Conservation (phyloP, 2,113 vertebrate species). For the Hippocampus barbouri region DNA sequence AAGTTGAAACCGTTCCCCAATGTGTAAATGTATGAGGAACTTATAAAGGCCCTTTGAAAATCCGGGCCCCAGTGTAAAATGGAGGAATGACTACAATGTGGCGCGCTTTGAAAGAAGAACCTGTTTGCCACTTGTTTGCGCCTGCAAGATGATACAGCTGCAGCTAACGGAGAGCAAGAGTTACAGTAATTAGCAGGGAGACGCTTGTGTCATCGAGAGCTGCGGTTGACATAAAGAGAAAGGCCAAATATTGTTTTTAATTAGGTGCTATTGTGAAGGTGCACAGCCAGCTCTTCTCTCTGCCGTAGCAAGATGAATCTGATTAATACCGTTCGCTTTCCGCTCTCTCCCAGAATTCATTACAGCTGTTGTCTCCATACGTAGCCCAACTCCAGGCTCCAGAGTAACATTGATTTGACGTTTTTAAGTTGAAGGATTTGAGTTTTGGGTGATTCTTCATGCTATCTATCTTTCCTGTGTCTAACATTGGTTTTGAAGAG, state of each 20-base stretch:
- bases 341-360: conserved; percentile 58
- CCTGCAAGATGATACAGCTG: conserved; percentile 72
- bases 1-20: conserved; percentile 74
- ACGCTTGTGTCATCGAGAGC: conserved; percentile 48
- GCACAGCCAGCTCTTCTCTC: conserved; percentile 53
- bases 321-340: conserved; percentile 44
- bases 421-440: conserved; percentile 53
- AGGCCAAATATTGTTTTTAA: conserved; percentile 74
- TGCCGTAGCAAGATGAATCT: conserved; percentile 61
- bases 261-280: conserved; percentile 74
- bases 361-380: conserved; percentile 69
- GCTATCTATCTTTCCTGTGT: conserved; percentile 36
- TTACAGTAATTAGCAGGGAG: conserved; percentile 63
- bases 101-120: conserved; percentile 72
- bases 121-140: conserved; percentile 73
- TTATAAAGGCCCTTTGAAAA: conserved; percentile 73
- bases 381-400: conserved; percentile 50
- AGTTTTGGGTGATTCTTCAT: conserved; percentile 56
- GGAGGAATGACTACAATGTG: conserved; percentile 64
- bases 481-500: conserved; percentile 23
- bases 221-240: conserved; percentile 65
- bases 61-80: conserved; percentile 52
- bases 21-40: conserved; percentile 75
- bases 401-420: conserved; percentile 70
- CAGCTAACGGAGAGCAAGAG: conserved; percentile 61